These are phyloP conservation scores for Rhynchotus rufescens DNA, from an alignment of 2,797 vertebrate genomes.

Conservation along the genomic window DNA sequence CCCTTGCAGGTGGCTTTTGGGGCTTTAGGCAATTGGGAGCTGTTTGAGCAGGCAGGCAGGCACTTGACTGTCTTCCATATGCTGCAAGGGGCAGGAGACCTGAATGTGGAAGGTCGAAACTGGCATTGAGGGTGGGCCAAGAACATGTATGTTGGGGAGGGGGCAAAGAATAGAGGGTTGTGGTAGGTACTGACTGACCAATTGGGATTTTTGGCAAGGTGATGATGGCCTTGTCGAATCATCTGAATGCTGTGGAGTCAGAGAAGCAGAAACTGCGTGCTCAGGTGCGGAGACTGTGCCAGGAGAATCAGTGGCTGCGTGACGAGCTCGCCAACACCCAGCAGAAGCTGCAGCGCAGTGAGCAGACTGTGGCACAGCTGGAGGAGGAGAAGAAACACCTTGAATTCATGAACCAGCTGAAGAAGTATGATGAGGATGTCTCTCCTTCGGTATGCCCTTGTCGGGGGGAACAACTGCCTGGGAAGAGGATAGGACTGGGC, in stretches of 20 bases:
- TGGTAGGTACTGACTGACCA: not conserved
- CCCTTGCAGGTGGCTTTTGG: not conserved
- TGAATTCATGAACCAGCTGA: conserved; percentile 97
- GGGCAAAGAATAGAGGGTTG: not conserved
- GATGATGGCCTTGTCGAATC: conserved; percentile 98
- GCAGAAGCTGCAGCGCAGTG: conserved; percentile 97
- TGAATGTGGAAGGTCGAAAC: not conserved
- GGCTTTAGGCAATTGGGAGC: no score
- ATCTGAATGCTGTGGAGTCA: conserved; percentile 95
- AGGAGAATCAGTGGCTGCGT: conserved; percentile 98
- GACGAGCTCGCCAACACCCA: conserved; percentile 98
- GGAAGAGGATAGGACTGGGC: not conserved
- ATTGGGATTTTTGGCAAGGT: conserved; percentile 82
- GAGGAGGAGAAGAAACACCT: conserved; percentile 99
- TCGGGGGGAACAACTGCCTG: not conserved
- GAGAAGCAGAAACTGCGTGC: conserved; percentile 99
- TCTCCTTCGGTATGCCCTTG: conserved; percentile 86
- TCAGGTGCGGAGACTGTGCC: conserved; percentile 94
- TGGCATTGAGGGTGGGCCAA: not conserved
- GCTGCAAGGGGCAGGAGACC: not conserved
- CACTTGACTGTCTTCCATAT: not conserved
- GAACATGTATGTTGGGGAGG: not conserved
- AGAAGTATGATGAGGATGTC: conserved; percentile 95
- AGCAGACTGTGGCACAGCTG: conserved; percentile 96
- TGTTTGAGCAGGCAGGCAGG: not conserved